Evolutionary conservation across 1,140 invertebrate genomes (phyloP).

Genomic region (Papilio aristodemus): DNA sequence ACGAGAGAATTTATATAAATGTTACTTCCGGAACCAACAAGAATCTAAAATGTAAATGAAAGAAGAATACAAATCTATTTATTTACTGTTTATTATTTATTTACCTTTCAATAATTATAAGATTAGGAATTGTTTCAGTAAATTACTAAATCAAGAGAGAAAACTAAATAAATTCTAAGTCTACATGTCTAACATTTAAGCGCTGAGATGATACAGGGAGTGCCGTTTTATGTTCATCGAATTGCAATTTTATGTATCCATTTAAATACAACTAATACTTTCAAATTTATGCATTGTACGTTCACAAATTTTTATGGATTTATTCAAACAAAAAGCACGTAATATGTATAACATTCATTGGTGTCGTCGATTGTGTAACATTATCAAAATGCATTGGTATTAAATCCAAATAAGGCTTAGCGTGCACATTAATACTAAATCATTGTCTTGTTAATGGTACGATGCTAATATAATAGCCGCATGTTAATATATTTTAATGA

Average conservation of each 20-base stretch:
- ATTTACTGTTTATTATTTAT: no score
- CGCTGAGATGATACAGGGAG: not conserved
- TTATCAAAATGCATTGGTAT: constrained; percentile 18
- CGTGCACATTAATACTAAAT: constrained; percentile 13
- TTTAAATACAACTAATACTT: constrained; percentile 12
- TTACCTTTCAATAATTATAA: no score
- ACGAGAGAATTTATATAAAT: not conserved
- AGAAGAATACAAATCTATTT: no score
- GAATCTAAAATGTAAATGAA: no score
- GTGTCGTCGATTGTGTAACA: constrained; percentile 1
- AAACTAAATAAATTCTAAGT: not conserved
- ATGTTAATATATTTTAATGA: constrained; percentile 26
- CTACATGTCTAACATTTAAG: constrained; percentile 2
- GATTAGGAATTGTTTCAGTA: no score
- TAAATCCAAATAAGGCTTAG: constrained; percentile 21
- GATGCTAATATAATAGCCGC: not conserved
- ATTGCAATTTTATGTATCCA: constrained; percentile 23
- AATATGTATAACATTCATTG: not conserved
- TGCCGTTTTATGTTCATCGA: constrained; percentile 14
- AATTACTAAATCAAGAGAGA: no score
- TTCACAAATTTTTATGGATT: constrained; percentile 14
- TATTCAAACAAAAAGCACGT: constrained; percentile 18
- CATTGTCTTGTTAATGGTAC: constrained; percentile 18
- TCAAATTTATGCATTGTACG: constrained; percentile 17
- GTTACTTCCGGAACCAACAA: no score